phyloP scores from a whole-genome alignment of 2,888 invertebrate species.

The Synergus itoensis region DNA sequence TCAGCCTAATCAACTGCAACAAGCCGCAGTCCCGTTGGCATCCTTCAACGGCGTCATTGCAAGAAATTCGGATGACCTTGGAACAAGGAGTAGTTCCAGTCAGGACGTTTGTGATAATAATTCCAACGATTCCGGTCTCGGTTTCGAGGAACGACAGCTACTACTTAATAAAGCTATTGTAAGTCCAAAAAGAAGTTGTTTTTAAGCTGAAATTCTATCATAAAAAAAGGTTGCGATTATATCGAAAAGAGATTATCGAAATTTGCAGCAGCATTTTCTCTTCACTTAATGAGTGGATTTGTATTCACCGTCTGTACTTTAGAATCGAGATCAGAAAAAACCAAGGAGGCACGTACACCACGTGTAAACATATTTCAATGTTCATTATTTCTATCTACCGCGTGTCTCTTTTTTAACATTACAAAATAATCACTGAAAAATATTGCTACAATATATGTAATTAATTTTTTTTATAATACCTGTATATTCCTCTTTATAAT shows the following conservation, averaged over 20 bases:
- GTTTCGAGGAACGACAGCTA: constrained; percentile 87
- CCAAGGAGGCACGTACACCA: not conserved
- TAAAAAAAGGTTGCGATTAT: too few relatives aligned
- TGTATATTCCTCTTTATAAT: too few relatives aligned
- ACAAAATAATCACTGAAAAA: too few relatives aligned
- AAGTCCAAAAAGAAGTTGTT: constrained; percentile 35
- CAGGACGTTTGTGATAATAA: constrained; percentile 89
- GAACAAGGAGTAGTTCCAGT: constrained; percentile 75
- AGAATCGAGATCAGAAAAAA: not conserved
- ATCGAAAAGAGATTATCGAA: too few relatives aligned
- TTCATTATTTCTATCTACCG: too few relatives aligned
- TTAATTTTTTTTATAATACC: not conserved
- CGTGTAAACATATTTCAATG: not conserved
- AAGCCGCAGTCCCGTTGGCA: constrained; percentile 59
- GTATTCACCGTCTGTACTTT: not conserved
- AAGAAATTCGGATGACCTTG: constrained; percentile 80
- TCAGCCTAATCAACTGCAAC: constrained; percentile 73
- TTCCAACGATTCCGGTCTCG: constrained; percentile 94
- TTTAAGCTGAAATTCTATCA: not conserved
- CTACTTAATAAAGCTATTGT: constrained; percentile 74
- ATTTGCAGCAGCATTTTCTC: too few relatives aligned
- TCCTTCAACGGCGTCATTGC: constrained; percentile 77
- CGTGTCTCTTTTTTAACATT: too few relatives aligned
- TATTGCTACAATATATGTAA: too few relatives aligned
- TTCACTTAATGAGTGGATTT: too few relatives aligned